phyloP scores from a whole-genome alignment of 2,888 invertebrate genomes.

The Holacanthella duospinosa region DNA sequence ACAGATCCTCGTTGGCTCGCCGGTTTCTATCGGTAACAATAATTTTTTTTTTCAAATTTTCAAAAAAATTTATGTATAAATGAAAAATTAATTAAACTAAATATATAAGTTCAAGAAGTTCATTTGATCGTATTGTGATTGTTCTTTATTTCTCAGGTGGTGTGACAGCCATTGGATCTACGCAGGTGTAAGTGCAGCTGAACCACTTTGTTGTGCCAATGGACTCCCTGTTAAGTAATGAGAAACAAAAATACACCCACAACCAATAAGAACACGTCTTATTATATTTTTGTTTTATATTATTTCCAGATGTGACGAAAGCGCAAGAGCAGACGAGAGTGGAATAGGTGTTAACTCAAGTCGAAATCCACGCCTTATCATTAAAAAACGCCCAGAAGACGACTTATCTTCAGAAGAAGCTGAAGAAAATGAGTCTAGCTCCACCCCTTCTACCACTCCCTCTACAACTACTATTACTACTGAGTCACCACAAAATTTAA shows the following conservation, averaged over 20 bases:
- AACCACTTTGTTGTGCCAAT: conserved; percentile 34
- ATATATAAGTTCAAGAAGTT: not conserved
- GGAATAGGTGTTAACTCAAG: not conserved
- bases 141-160: conserved; percentile 14
- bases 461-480: conserved; percentile 3
- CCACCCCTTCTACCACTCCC: not conserved
- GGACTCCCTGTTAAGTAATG: conserved; percentile 20
- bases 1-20: conserved; percentile 34
- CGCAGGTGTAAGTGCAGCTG: conserved; percentile 25
- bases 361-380: conserved; percentile 29
- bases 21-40: conserved; percentile 28
- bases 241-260: not conserved
- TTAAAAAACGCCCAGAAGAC: conserved; percentile 33
- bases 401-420: conserved; percentile 29
- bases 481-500: not conserved
- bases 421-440: conserved; percentile 14
- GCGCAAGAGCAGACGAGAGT: not conserved
- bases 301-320: not conserved
- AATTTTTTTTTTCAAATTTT: not conserved
- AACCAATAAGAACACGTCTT: not conserved
- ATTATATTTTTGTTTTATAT: not conserved
- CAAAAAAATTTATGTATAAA: not conserved
- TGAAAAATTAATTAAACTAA: not conserved
- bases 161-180: conserved; percentile 36
- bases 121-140: not conserved